Evolutionary conservation across 1,140 invertebrate genomes (phyloP).

Genomic region (Probaryconus sp.): DNA sequence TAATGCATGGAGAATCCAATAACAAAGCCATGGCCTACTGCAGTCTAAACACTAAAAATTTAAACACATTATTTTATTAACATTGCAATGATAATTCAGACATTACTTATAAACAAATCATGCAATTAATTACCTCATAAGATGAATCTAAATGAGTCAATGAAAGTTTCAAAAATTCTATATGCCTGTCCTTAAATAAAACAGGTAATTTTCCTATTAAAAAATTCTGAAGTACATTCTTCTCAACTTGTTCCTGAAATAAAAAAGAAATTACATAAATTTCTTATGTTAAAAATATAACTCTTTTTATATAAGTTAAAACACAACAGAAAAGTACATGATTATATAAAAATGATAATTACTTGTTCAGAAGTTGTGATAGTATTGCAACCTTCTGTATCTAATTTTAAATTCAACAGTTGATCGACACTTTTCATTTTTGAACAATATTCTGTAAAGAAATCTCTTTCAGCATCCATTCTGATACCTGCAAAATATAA

Average conservation of each 20-base stretch:
- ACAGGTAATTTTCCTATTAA: conserved; percentile 80
- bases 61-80: background rate
- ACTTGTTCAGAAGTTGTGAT: no score
- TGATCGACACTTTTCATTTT: no score
- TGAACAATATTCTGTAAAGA: no score
- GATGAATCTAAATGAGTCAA: conserved; percentile 82
- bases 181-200: conserved; percentile 83
- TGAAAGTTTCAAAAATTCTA: conserved; percentile 84
- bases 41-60: conserved; percentile 87
- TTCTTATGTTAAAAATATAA: background rate
- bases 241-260: conserved; percentile 84
- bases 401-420: no score
- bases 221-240: conserved; percentile 81
- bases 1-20: conserved; percentile 96
- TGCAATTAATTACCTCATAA: conserved; percentile 81
- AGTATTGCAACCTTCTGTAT: no score
- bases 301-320: no score
- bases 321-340: no score
- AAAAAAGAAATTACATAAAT: no score
- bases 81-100: conserved; percentile 23
- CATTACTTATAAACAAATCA: conserved; percentile 22
- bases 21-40: conserved; percentile 96
- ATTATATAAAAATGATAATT: no score
- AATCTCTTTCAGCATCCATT: no score
- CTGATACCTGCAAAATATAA: no score